Conservation (phyloP, 1,140 invertebrate genomes). For the Agraylea sexmaculata region DNA sequence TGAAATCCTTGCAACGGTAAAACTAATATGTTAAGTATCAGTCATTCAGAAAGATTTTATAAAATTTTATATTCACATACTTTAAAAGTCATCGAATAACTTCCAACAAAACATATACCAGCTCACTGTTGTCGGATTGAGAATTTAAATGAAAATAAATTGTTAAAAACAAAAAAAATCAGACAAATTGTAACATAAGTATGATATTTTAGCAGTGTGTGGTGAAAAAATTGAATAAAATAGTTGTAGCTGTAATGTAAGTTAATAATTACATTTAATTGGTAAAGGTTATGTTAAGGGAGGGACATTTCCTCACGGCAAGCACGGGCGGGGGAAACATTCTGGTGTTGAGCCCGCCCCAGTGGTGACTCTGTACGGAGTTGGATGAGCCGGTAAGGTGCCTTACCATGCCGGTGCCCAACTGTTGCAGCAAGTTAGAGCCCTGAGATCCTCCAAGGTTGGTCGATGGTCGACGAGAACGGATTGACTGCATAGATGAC, state of each 20-base stretch:
- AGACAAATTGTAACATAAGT: no score
- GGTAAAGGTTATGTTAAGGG: conserved; percentile 51
- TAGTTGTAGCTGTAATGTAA: no score
- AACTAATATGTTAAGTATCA: no score
- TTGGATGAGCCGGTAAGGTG: conserved; percentile 54
- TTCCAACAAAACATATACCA: no score
- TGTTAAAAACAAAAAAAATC: no score
- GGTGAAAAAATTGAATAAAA: conserved; percentile 8
- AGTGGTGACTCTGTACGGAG: conserved; percentile 48
- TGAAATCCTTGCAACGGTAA: no score
- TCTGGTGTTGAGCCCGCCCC: conserved; percentile 48
- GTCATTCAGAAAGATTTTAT: no score
- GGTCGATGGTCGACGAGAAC: conserved; percentile 62
- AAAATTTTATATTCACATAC: no score
- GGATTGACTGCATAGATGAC: conserved; percentile 70
- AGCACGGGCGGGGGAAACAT: conserved; percentile 55
- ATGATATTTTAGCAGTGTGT: background rate
- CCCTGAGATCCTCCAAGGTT: conserved; percentile 53
- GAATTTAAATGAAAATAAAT: no score
- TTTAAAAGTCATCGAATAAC: no score
- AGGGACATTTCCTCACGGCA: conserved; percentile 65
- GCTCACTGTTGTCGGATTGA: no score
- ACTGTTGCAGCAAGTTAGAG: conserved; percentile 64
- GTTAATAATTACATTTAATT: conserved; percentile 25
- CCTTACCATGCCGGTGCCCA: conserved; percentile 80